Base-by-base conservation (phyloP, 2,113 vertebrate species). In the Plotosus lineatus region DNA sequence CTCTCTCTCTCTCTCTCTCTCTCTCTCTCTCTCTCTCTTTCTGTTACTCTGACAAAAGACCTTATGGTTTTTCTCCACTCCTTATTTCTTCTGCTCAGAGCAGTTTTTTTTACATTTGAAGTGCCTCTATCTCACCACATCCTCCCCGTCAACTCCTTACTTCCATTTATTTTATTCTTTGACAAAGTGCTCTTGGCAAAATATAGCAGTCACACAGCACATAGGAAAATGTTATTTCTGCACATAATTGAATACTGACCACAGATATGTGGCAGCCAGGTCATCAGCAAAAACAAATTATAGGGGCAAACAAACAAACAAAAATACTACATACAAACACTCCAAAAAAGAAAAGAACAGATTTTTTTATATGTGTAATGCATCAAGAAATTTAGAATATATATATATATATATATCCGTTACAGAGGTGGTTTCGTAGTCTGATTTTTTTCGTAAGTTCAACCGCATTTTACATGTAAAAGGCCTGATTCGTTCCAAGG, bases 131-230 rank as follows among this genome's bases (percentile, higher is more conserved):
- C 58, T 48, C 11, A 19, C 6, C 61, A 33, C 28, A 14, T 48
- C 50, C 21, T 36, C 28, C 3, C 8, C 42, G 44, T n/a, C n/a
- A n/a, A n/a, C 38, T 38, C 40, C 6, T 26, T 17, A 1, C 14
- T 26, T 31, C 68, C 44, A 71, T 71, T 79, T 75, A 75, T 75
- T 68, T 55, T 17, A 6, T 75, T 68, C 46, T 56, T 65, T 83
- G 76, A 74, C 56, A 79, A 61, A 60, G 46, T 51, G 69, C 56
- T 63, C 46, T 26, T 33, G 42, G 26, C 68, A 28, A 42, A 69
- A 69, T 79, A 69, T 31, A 79, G 63, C 53, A 73, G 76, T 23
- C 48, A 63, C 66, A 63, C 66, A 82, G 77, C 36, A 66, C 48
- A 63, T 65, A 19, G 61, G 51, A 23, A 72, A 82, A 58, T 4